Evolutionary conservation across 2,113 vertebrate species (phyloP).

Genomic region (Chaetodon auriga): DNA sequence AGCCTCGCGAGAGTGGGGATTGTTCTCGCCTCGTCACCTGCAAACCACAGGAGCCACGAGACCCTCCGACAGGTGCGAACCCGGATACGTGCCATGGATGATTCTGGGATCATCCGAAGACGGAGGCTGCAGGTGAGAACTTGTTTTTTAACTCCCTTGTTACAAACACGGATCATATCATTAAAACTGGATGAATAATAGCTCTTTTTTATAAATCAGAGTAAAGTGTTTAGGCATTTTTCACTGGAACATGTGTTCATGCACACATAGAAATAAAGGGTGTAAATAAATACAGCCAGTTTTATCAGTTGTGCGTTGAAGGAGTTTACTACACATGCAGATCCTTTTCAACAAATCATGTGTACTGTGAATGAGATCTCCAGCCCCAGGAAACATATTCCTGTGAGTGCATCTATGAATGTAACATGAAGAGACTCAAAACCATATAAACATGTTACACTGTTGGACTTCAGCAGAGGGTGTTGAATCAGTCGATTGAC

Average conservation of each 20-base stretch:
- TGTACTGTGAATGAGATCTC: background rate
- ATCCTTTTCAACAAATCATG: background rate
- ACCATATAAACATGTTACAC: background rate
- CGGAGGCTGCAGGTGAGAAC: constrained; percentile 84
- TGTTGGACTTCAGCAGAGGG: background rate
- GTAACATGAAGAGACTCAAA: background rate
- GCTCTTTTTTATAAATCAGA: too few species aligned
- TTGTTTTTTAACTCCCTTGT: background rate
- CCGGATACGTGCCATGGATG: constrained; percentile 77
- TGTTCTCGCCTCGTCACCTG: constrained; percentile 47
- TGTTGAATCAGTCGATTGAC: background rate
- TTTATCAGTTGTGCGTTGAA: background rate
- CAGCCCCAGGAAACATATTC: background rate
- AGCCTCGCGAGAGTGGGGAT: constrained; percentile 60
- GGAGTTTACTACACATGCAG: background rate
- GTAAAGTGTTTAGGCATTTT: too few species aligned
- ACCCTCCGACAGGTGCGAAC: constrained; percentile 57
- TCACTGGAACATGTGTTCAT: too few species aligned
- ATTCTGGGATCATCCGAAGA: constrained; percentile 85
- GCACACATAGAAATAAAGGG: too few species aligned
- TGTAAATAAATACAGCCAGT: background rate
- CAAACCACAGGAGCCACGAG: constrained; percentile 52
- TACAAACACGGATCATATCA: background rate
- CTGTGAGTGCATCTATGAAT: background rate
- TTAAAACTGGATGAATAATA: too few species aligned